These are phyloP conservation scores for Galago senegalensis DNA, from an alignment of 2,797 vertebrate genomes.

Conservation along the genomic window DNA sequence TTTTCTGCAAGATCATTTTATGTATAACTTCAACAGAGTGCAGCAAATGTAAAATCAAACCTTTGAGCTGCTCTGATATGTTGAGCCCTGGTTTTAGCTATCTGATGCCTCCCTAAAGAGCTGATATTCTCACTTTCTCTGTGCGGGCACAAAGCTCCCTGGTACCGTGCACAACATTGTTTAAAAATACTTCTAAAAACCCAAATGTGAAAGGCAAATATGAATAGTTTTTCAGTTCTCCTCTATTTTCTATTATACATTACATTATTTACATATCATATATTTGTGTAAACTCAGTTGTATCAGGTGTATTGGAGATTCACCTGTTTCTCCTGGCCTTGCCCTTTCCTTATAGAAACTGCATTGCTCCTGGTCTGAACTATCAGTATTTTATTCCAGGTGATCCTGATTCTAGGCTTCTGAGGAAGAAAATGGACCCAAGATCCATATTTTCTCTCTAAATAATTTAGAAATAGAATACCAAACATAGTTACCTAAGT, in stretches of 20 bases:
- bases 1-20: neutral
- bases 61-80: neutral
- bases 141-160: neutral
- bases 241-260: neutral
- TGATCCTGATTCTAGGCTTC: too few relatives aligned
- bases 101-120: rapidly evolving
- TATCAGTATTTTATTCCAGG: neutral
- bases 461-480: neutral
- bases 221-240: neutral
- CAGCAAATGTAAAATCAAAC: neutral
- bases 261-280: neutral
- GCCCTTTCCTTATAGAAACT: neutral
- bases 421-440: neutral
- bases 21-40: neutral
- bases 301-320: neutral
- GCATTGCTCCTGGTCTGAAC: neutral
- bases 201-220: neutral
- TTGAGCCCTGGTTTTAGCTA: neutral
- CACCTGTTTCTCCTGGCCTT: neutral
- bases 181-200: neutral
- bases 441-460: neutral
- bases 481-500: neutral
- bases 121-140: neutral
- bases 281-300: neutral
- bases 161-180: neutral